Base-by-base conservation (phyloP, 2,113 vertebrate genomes). In the Pituophis catenifer region DNA sequence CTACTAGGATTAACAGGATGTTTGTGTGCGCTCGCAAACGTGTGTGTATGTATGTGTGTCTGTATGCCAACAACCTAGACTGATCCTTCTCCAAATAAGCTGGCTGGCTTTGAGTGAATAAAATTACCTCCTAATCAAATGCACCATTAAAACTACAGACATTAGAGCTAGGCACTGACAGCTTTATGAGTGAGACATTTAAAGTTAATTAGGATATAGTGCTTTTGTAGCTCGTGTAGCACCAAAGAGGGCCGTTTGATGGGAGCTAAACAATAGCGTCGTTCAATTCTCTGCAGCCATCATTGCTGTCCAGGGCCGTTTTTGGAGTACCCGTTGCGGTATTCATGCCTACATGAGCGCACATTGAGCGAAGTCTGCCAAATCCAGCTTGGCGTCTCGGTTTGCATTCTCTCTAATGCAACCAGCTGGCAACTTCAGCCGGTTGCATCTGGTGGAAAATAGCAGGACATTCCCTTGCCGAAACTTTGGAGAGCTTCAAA, bases 61-160 rank as follows among this genome's bases (percentile, higher is more conserved):
- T 53, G 52, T 53, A 54, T 90, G 92, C 88, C 86, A 89, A 89
- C 89, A 90, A 29, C 85, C 86, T 62, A 92, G 33, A 17, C 58
- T 58, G 53, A 59, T 75, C 89, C 90, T 93, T 95, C 92, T 90
- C 90, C 92, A 95, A 96, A 95, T 65, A 92, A 70, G 86, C 89
- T 93, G 92, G 93, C 89, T 94, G 92, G 88, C 58, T 91, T 86
- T 89, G 57, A 94, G 95, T 94, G 95, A 95, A 93, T 95, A 96
- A 95, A 96, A 96, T 94, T 94, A 94, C 95, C 91, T 97, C 89
- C 95, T 95, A 97, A 97, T 97, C 95, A 96, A 97, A 97, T 95
- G 94, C 95, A 96, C 96, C 94, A 96, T 96, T 97, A 96, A 94
- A 96, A 97, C 95, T 95, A 96, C 94, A 94, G 96, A 93, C 95